Evolutionary conservation across 2,797 vertebrate genomes (phyloP).

Genomic region (Mastacembelus armatus): DNA sequence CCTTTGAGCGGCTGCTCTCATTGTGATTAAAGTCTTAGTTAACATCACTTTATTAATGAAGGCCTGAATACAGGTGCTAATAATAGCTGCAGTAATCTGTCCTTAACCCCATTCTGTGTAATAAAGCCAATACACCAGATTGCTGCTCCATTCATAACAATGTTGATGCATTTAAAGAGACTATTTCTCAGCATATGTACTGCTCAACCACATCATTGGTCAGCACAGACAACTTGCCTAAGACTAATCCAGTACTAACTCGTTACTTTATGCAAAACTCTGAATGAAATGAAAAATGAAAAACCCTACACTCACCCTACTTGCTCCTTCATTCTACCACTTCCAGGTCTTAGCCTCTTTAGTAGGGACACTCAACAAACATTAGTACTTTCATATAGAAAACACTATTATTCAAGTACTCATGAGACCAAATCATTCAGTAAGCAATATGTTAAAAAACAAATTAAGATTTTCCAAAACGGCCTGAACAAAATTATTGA

Average conservation of each 20-base stretch:
- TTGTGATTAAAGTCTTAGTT: constrained; percentile 46
- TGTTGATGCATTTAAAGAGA: constrained; percentile 5
- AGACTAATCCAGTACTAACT: not conserved
- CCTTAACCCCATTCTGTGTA: constrained; percentile 53
- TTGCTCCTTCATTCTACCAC: not conserved
- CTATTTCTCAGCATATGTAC: not conserved
- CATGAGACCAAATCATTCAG: too few species aligned
- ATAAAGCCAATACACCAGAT: constrained; percentile 10
- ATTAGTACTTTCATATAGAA: too few species aligned
- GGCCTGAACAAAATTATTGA: too few species aligned
- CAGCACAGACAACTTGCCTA: too few species aligned
- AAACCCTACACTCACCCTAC: not conserved
- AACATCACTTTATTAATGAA: constrained; percentile 41
- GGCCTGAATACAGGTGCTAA: constrained; percentile 34
- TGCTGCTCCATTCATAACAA: constrained; percentile 16
- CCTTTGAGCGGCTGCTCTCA: constrained; percentile 14
- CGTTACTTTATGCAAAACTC: not conserved
- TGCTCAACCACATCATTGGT: too few species aligned
- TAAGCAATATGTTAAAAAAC: too few species aligned
- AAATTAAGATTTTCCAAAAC: too few species aligned
- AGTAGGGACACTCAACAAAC: too few species aligned
- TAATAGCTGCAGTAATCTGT: constrained; percentile 46
- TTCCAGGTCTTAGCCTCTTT: too few species aligned
- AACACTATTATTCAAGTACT: too few species aligned
- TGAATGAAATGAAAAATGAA: not conserved